Conservation (phyloP, 2,797 vertebrate species). For the Takifugu ocellatus region DNA sequence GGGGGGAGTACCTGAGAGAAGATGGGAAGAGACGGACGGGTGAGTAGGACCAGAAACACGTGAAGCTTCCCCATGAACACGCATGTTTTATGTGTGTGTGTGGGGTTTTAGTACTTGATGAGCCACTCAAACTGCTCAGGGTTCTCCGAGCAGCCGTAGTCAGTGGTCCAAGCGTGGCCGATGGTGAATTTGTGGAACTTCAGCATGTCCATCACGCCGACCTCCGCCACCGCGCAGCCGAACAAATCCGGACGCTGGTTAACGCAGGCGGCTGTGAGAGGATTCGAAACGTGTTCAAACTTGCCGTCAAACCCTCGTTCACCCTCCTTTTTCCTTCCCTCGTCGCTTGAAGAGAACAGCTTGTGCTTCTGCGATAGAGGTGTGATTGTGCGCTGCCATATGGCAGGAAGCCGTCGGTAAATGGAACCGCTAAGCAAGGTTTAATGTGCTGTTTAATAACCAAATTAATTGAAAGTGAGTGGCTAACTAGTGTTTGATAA, state of each 20-base stretch:
- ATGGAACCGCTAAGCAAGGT: conserved; percentile 35
- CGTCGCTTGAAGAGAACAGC: conserved; percentile 21
- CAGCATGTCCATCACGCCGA: conserved; percentile 81
- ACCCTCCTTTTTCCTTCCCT: conserved; percentile 8
- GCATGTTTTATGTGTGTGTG: neutral
- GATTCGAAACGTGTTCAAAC: neutral
- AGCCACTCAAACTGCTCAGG: conserved; percentile 75
- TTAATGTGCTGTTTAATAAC: conserved; percentile 55
- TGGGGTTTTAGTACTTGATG: conserved; percentile 60
- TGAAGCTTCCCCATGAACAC: neutral
- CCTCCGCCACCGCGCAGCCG: conserved; percentile 75
- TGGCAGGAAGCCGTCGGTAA: conserved; percentile 39
- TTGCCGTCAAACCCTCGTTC: neutral
- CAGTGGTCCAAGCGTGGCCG: conserved; percentile 80
- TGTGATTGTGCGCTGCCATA: conserved; percentile 38
- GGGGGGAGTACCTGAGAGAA: conserved; percentile 72
- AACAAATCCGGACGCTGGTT: conserved; percentile 78
- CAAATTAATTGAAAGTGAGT: conserved; percentile 45
- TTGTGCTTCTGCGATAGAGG: conserved; percentile 24
- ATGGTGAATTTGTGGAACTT: conserved; percentile 82
- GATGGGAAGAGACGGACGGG: neutral
- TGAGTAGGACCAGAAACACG: neutral
- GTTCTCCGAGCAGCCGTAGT: conserved; percentile 77
- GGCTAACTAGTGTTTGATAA: conserved; percentile 41
- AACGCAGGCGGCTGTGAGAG: conserved; percentile 67